Percentiles rank a stretch among this genome's conserved stretches.
Evolutionary conservation across 2,797 vertebrate genomes (phyloP).

Genomic region (Pempheris klunzingeri): DNA sequence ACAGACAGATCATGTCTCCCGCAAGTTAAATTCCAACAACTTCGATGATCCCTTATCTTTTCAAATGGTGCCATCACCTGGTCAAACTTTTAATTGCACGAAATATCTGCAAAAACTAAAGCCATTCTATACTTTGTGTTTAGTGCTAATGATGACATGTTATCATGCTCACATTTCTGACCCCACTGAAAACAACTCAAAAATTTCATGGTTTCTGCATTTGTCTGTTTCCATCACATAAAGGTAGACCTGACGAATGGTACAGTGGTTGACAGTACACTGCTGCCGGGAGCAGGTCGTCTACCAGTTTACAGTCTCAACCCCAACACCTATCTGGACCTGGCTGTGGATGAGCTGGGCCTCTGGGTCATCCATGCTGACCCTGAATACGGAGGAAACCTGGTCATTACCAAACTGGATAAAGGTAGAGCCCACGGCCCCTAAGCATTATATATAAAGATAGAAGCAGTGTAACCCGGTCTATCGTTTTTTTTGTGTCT

Average conservation of each 20-base stretch:
- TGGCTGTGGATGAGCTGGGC: conserved; percentile 94
- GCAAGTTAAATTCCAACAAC: neutral
- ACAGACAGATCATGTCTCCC: neutral
- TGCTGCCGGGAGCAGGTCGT: conserved; percentile 89
- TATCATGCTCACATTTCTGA: neutral
- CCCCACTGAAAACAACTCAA: neutral
- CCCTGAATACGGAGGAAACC: conserved; percentile 85
- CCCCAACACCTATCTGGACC: conserved; percentile 89
- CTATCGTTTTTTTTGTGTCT: neutral
- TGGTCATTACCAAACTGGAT: conserved; percentile 93
- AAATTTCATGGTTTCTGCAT: neutral
- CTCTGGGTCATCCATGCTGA: conserved; percentile 94
- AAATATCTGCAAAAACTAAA: neutral
- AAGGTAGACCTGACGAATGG: conserved; percentile 87
- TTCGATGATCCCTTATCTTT: neutral
- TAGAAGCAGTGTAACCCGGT: neutral
- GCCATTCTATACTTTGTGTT: neutral
- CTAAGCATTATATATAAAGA: neutral
- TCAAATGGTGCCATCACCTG: neutral
- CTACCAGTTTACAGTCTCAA: conserved; percentile 89
- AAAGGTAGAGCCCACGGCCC: conserved; percentile 44
- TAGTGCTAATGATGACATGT: neutral
- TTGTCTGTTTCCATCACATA: neutral
- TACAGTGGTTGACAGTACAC: conserved; percentile 84
- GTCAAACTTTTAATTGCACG: neutral